Evolutionary conservation across 2,888 invertebrate species (phyloP), one percentile per base, ranked within the genome.

Genomic region (Phymatocera aterrima): DNA sequence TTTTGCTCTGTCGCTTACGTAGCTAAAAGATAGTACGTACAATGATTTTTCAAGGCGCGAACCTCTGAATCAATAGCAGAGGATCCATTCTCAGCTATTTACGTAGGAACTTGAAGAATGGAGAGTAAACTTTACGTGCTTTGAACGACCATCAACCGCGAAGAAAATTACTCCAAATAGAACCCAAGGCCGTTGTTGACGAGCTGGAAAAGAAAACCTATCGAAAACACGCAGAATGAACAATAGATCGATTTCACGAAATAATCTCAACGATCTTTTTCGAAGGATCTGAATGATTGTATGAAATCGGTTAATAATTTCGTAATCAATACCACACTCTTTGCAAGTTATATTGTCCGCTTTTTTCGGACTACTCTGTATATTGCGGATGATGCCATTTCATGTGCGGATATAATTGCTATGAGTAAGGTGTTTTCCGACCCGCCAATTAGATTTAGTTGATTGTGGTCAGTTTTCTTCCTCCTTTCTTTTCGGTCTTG

Each of bases 391-490:
- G 37, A 34, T 64, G 15, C 37, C 18, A 64, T 64, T 64, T 64
- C 61, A 37, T 8, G 37, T 5, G 3, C 34, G 61, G 15, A 37
- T 37, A 21, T 37, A 64, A 64, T 64, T 31, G 61, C 37, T 24
- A 64, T 18, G 24, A 64, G 61, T 18, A 64, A 64, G 18, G 12
- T 34, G 61, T 64, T 37, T 37, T n/a, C 61, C 34, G 34, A 34
- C 37, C 3, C 61, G 34, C 37, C 37, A 64, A 64, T 64, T 64
- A 34, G 61, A 64, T 64, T 64, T 37, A 10, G 37, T 37, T 18
- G 61, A 34, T 64, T 8, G 37, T 64, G 61, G 37, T 64, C 34
- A 12, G 34, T 64, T 64, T 64, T 60, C 60, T 64, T 64, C 37
- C 61, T 6, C 37, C 37, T 61, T 64, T 37, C 18, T 1, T 64